Base-by-base conservation (phyloP, 1,140 invertebrate species). In the Brachystomella parvula region DNA sequence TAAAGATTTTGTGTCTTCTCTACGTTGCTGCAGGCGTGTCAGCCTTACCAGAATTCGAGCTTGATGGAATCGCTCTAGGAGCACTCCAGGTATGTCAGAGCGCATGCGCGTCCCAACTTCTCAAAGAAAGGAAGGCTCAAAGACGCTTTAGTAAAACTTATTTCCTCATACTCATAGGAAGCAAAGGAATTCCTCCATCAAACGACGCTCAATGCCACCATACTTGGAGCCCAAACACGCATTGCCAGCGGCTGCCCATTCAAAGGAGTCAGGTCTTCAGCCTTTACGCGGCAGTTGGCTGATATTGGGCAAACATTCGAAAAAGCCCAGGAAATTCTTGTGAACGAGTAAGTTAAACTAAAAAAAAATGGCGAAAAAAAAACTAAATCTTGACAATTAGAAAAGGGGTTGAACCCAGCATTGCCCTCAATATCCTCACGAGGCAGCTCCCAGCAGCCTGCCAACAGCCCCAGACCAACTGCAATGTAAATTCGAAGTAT, bases 401-500 rank as follows among this genome's bases (percentile, higher is more conserved):
- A 21, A 15, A 47, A 15, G 21, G 21, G 15, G 15, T 47, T 47
- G 44, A 47, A 21, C 44, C 12, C 12, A 24, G 26, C 6, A 24
- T 24, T 24, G 44, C 44, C 44, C 9, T 56, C 21, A 56, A 57
- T 2, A 30, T 58, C 17, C 32, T 65, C 2, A 59, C 49, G 2
- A 15, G 49, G 29, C 3, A 57, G 53, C 3, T 58, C 6, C 65
- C 60, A 19, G 39, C 59, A 17, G 59, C 60, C 21, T 66, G 65
- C 29, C 59, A 61, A n/a, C 47, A 61, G 28, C 65, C 59, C 49
- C 15, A 3, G 1, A 15, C 28, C 0, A 61, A 31, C 28, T 68
- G 67, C 24, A 1, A 47, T 2, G 2, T 24, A 0, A 35, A 2
- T 24, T 47, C 57, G 1, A 68, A 56, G 58, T 68, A 53, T 76